Evolutionary conservation across 2,113 vertebrate species (phyloP).

Genomic region (Trinectes maculatus): DNA sequence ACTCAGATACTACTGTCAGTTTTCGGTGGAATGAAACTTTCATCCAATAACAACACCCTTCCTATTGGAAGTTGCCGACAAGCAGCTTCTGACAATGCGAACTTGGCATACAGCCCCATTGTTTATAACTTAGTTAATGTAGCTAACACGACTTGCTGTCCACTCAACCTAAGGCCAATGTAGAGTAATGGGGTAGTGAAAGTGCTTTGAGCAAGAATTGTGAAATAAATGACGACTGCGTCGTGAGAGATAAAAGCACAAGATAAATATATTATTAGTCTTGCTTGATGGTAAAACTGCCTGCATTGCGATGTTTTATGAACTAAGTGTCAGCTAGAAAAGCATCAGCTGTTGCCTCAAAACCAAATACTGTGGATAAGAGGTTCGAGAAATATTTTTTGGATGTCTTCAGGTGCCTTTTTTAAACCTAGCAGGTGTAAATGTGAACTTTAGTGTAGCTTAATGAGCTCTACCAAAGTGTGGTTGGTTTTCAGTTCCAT

Average conservation of each 20-base stretch:
- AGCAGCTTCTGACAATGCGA: constrained; percentile 28
- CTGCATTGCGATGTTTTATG: not conserved
- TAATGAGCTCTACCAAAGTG: constrained; percentile 29
- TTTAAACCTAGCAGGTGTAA: not conserved
- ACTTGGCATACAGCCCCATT: constrained; percentile 31
- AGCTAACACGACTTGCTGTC: constrained; percentile 55
- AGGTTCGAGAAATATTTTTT: not conserved
- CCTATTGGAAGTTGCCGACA: constrained; percentile 32
- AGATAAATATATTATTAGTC: constrained; percentile 26
- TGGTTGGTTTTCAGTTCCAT: not conserved
- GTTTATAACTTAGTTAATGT: constrained; percentile 61
- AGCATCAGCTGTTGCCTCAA: not conserved
- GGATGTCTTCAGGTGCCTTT: constrained; percentile 12
- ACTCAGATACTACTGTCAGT: constrained; percentile 8
- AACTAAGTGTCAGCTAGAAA: not conserved
- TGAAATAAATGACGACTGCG: constrained; percentile 39
- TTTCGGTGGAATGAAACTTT: constrained; percentile 28
- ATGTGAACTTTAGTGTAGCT: constrained; percentile 15
- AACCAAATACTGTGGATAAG: constrained; percentile 3
- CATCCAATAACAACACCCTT: constrained; percentile 30
- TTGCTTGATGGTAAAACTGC: constrained; percentile 29
- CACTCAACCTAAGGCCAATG: constrained; percentile 45
- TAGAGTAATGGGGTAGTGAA: constrained; percentile 43
- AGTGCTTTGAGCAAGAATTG: constrained; percentile 26
- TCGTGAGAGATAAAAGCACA: constrained; percentile 35